Percentiles rank a stretch among this genome's conserved stretches.
Conservation (phyloP, 30 jellyfish, hydroid and myxozoan genomes). For the Hydra vulgaris region DNA sequence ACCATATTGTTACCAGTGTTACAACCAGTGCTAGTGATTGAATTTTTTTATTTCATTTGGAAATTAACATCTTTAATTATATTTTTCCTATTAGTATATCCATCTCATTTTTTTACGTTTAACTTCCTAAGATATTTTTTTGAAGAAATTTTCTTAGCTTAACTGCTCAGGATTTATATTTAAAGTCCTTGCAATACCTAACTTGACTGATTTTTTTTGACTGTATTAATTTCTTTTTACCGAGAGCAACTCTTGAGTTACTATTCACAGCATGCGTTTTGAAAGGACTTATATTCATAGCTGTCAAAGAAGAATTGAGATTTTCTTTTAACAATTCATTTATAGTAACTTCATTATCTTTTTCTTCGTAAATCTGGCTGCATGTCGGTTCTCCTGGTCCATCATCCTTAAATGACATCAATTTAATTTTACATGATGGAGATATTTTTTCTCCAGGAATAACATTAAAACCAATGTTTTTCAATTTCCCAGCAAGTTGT, state of each 20-base stretch:
- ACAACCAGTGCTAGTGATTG: constrained; percentile 23
- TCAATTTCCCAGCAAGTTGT: no score
- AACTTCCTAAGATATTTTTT: background rate
- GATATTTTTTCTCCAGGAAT: no score
- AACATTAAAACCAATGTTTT: no score
- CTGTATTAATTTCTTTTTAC: constrained; percentile 35
- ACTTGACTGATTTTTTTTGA: background rate
- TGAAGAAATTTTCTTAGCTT: background rate
- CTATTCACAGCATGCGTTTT: constrained; percentile 36
- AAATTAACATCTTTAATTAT: background rate
- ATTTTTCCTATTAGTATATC: constrained; percentile 16
- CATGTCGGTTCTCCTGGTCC: background rate
- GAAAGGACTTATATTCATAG: constrained; percentile 33
- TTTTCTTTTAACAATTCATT: constrained; percentile 1
- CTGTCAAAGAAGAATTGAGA: constrained; percentile 6
- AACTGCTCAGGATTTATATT: background rate
- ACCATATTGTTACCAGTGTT: constrained; percentile 1
- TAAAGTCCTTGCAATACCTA: background rate
- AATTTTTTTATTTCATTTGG: constrained; percentile 12
- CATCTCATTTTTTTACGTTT: constrained; percentile 9
- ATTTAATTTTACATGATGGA: no score
- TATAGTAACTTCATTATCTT: background rate
- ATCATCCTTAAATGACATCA: background rate
- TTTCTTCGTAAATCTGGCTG: background rate
- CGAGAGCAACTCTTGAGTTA: constrained; percentile 33